phyloP scores from a whole-genome alignment of 2,888 invertebrate genomes.

The Heliconius charithonia region DNA sequence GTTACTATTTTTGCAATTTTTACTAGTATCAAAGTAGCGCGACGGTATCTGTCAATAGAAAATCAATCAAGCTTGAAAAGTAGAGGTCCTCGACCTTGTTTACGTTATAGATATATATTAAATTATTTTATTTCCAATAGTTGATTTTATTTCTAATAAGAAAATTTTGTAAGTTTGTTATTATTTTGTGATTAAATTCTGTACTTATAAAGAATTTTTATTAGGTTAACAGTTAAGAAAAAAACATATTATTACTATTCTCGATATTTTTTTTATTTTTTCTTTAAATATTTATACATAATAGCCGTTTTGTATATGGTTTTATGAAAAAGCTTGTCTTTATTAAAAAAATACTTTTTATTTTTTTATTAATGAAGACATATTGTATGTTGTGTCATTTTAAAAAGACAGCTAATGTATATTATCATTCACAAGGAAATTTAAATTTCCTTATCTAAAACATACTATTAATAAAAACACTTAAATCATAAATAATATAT shows the following conservation, averaged over 20 bases:
- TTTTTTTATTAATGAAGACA: background rate
- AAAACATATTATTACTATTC: no score
- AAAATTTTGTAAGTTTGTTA: background rate
- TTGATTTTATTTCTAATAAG: background rate
- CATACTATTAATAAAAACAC: background rate
- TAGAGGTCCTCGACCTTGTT: conserved; percentile 8
- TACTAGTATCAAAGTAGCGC: background rate
- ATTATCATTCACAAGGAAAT: no score
- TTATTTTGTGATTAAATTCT: no score
- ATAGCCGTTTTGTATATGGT: no score
- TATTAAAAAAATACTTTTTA: background rate
- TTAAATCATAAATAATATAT: background rate
- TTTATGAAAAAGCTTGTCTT: no score
- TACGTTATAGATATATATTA: background rate
- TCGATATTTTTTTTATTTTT: no score
- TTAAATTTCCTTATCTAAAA: no score
- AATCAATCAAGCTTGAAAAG: conserved; percentile 20
- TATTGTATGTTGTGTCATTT: background rate
- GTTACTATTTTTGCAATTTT: background rate
- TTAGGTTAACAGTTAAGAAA: no score
- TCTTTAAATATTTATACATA: no score
- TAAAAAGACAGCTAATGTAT: no score
- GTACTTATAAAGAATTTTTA: no score
- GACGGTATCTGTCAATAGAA: background rate
- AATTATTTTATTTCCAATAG: no score